These are phyloP conservation scores for Calidris pygmaea DNA, from an alignment of 2,113 vertebrate species.

Conservation along the genomic window DNA sequence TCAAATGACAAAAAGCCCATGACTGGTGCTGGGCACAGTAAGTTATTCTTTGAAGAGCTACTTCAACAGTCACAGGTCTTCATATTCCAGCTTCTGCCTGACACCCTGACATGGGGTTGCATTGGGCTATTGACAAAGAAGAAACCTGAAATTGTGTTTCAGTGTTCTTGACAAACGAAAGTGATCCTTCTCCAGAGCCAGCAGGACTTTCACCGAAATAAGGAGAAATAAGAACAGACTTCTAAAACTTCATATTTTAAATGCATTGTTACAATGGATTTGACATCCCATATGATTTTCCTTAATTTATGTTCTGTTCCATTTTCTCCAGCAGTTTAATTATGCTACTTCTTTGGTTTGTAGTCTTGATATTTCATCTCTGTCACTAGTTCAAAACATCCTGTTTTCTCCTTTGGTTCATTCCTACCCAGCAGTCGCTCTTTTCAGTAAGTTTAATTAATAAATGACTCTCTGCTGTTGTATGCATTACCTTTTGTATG, in stretches of 20 bases:
- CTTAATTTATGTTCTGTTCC: neutral
- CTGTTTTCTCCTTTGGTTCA: neutral
- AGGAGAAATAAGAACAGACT: neutral
- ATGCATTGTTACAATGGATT: neutral
- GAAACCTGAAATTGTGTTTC: neutral
- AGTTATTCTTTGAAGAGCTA: neutral
- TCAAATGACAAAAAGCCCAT: neutral
- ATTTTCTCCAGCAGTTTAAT: neutral
- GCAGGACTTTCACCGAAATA: neutral
- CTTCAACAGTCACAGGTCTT: neutral
- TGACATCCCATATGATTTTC: neutral
- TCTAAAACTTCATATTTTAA: neutral
- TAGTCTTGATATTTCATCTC: neutral
- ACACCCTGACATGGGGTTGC: neutral
- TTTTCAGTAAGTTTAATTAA: neutral
- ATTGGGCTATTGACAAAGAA: neutral
- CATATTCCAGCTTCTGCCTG: neutral
- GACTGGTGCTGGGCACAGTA: neutral
- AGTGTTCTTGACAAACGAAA: neutral
- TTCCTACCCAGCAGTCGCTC: neutral
- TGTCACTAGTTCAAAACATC: neutral
- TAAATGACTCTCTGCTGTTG: neutral
- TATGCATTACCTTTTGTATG: neutral
- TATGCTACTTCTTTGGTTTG: neutral
- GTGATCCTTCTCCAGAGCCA: neutral